Evolutionary conservation across 2,888 invertebrate genomes (phyloP).

Genomic region (Oligia latruncula): DNA sequence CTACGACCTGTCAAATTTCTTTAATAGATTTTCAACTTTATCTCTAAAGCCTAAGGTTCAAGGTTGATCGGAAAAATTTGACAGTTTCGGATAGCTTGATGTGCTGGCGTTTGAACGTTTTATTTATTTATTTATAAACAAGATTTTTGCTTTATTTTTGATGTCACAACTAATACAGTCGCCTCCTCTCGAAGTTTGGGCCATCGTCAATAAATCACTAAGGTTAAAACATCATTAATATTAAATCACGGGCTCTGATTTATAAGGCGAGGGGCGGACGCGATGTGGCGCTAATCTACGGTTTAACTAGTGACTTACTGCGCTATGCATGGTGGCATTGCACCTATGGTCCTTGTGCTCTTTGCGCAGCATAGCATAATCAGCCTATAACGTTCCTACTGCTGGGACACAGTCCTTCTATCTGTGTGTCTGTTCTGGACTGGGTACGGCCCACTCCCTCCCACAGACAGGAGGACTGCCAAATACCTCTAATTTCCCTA

Average conservation of each 20-base stretch:
- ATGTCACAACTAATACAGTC: not conserved
- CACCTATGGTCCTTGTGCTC: slow-evolving; percentile 11
- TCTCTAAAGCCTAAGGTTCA: too few relatives aligned
- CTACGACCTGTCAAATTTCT: too few relatives aligned
- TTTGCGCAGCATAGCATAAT: not conserved
- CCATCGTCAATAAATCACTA: slow-evolving; percentile 86
- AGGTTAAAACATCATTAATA: slow-evolving; percentile 90
- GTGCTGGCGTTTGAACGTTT: too few relatives aligned
- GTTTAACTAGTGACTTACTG: slow-evolving; percentile 67
- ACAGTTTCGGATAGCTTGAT: too few relatives aligned
- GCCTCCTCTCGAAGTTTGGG: slow-evolving; percentile 57
- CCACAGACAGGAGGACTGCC: too few relatives aligned
- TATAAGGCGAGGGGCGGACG: slow-evolving; percentile 79
- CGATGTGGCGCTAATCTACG: slow-evolving; percentile 66
- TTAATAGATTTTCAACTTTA: too few relatives aligned
- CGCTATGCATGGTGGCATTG: slow-evolving; percentile 31
- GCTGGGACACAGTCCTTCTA: not conserved
- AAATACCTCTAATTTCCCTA: too few relatives aligned
- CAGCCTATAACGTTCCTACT: not conserved
- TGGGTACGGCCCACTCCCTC: too few relatives aligned
- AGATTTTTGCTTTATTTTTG: too few relatives aligned
- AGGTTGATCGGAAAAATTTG: too few relatives aligned
- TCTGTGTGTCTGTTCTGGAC: too few relatives aligned
- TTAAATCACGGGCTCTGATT: slow-evolving; percentile 87
- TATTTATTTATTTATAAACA: too few relatives aligned